Evolutionary conservation across 2,888 invertebrate species (phyloP).

Genomic region (Acrobeloides nanus): DNA sequence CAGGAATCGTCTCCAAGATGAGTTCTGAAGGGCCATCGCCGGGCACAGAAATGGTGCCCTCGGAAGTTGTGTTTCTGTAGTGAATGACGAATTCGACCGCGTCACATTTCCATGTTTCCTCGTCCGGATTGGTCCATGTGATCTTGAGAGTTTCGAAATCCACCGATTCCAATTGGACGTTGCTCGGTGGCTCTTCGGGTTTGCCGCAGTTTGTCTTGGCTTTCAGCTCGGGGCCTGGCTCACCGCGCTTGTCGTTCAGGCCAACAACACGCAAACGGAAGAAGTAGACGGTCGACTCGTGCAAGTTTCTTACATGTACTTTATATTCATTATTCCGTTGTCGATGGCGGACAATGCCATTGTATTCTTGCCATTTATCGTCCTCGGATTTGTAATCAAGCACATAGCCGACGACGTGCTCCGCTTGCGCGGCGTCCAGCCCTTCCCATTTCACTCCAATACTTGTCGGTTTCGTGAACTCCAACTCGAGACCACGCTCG

Average conservation of each 20-base stretch:
- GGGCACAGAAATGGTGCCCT: conserved; percentile 11
- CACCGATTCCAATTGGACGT: conserved; percentile 38
- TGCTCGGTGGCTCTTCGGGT: conserved; percentile 45
- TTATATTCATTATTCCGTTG: conserved; percentile 39
- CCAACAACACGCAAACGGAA: conserved; percentile 53
- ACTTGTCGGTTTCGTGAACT: conserved; percentile 46
- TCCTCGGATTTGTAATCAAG: conserved; percentile 53
- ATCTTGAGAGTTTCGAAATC: conserved; percentile 47
- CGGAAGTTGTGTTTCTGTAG: conserved; percentile 40
- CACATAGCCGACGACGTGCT: conserved; percentile 51
- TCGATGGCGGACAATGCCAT: conserved; percentile 45
- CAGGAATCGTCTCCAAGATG: conserved; percentile 34
- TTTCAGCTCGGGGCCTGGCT: conserved; percentile 50
- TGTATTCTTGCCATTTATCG: conserved; percentile 49
- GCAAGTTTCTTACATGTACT: conserved; percentile 39
- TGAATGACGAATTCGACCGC: conserved; percentile 47
- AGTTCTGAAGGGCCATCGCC: conserved; percentile 27
- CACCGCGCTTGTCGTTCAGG: conserved; percentile 51
- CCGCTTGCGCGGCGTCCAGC: conserved; percentile 35
- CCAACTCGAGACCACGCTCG: conserved; percentile 41
- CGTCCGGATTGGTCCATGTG: conserved; percentile 47
- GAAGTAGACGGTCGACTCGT: conserved; percentile 53
- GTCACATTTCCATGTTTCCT: conserved; percentile 51
- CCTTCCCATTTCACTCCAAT: conserved; percentile 52
- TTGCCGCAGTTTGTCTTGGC: conserved; percentile 51